Evolutionary conservation across 2,888 invertebrate genomes (phyloP), one percentile per base, ranked within the genome.

Genomic region (Protula sp.): DNA sequence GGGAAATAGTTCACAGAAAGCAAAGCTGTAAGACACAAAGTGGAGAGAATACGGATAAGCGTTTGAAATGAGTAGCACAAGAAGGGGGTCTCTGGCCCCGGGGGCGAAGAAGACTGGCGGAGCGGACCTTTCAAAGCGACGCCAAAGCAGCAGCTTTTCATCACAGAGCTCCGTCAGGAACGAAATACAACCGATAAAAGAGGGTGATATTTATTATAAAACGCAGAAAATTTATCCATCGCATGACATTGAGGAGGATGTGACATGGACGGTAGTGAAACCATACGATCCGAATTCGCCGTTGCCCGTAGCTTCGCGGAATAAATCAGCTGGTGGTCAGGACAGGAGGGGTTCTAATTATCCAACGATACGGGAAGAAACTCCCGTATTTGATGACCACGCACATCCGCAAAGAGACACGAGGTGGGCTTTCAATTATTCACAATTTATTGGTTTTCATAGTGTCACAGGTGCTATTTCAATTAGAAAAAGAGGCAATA

Each of bases 131-230:
- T 14, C 30, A 22, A 27, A 51, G 30, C 22, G 45, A 31, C 30
- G 57, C 24, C 30, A 30, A 31, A 5, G 30, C n/a, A 24, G 22
- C 28, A 26, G 22, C 2, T 3, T 28, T 45, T 24, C 31, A 30
- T 30, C 51, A 38, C 51, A 30, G 9, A 3, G 24, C 22, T 31
- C 30, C 26, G 30, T 22, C 9, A 28, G 28, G 0, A 38, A 31
- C 4, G 47, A 47, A 30, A 48, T 59, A 14, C 47, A 29, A 3
- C 48, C 31, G 47, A 54, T 55, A 3, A 66, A 66, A 54, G 72
- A 72, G 26, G 74, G 74, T 2, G 74, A 74, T 54, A 62, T 67
- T 0, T 71, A 62, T 59, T 74, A 74, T 56, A 66, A 65, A 52
- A 74, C 70, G n/a, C 67, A 70, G 27, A 52, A 63, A 24, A 62